A percentile compares a stretch with the other conserved stretches of the same genome.
Evolutionary conservation across 2,113 vertebrate species (phyloP).

Genomic region (Gallinago media): DNA sequence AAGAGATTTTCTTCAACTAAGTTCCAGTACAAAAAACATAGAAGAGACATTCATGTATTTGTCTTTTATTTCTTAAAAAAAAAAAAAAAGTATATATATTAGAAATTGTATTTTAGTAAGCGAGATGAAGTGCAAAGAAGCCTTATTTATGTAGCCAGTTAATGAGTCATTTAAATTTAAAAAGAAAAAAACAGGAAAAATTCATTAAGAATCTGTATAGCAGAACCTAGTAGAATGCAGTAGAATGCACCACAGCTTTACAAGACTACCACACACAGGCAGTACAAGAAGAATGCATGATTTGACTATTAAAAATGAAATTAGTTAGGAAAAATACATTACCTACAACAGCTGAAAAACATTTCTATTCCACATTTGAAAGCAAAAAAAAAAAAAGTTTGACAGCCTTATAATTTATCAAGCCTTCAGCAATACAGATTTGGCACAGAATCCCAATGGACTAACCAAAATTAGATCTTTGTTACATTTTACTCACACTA

Average conservation of each 20-base stretch:
- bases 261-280: slow-evolving; percentile 57
- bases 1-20: neutral
- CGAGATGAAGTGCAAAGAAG: neutral
- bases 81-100: neutral
- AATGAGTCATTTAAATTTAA: neutral
- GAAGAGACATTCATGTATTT: neutral
- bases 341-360: neutral
- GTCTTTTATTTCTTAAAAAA: neutral
- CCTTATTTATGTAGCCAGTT: neutral
- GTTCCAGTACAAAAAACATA: neutral
- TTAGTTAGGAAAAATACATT: neutral
- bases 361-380: neutral
- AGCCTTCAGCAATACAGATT: neutral
- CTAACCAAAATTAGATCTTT: neutral
- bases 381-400: neutral
- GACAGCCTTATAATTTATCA: neutral
- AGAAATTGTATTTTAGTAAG: neutral
- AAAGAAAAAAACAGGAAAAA: neutral
- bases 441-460: neutral
- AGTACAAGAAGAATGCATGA: slow-evolving; percentile 10
- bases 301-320: neutral
- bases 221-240: neutral
- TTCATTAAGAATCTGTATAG: neutral
- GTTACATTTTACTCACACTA: neutral
- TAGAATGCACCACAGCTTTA: neutral